Evolutionary conservation across 2,113 vertebrate genomes (phyloP).

Genomic region (Zosterops hypoxanthus): DNA sequence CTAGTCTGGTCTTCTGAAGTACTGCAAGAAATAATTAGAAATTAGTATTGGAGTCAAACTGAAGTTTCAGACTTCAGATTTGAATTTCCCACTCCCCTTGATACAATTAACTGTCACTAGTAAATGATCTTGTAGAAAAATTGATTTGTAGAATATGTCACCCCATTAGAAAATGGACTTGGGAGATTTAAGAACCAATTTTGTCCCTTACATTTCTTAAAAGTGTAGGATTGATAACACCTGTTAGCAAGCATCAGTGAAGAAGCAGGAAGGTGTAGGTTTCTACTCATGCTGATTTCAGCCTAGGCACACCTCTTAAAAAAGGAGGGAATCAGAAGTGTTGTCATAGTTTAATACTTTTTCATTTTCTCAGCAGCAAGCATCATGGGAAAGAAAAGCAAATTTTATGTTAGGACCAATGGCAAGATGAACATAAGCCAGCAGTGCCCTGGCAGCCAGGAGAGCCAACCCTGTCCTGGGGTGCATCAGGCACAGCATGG

Average conservation of each 20-base stretch:
- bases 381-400: neutral
- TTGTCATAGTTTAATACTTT: neutral
- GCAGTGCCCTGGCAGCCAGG: neutral
- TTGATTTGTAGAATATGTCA: neutral
- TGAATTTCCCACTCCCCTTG: neutral
- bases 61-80: neutral
- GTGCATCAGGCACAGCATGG: neutral
- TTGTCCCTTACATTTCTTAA: neutral
- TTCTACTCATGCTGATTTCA: neutral
- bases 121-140: neutral
- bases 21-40: neutral
- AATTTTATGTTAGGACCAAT: neutral
- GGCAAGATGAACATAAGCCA: neutral
- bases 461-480: accelerated
- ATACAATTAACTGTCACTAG: neutral
- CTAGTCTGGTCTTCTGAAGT: neutral
- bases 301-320: neutral
- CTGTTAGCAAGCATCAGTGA: neutral
- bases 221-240: neutral
- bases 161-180: neutral
- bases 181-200: neutral
- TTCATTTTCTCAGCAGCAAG: neutral
- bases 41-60: neutral
- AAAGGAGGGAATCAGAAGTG: neutral
- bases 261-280: neutral